A percentile compares a stretch with the other conserved stretches of the same genome.
These are phyloP conservation scores for Sebastes miniatus DNA, from an alignment of 2,797 vertebrate species.

Conservation along the genomic window DNA sequence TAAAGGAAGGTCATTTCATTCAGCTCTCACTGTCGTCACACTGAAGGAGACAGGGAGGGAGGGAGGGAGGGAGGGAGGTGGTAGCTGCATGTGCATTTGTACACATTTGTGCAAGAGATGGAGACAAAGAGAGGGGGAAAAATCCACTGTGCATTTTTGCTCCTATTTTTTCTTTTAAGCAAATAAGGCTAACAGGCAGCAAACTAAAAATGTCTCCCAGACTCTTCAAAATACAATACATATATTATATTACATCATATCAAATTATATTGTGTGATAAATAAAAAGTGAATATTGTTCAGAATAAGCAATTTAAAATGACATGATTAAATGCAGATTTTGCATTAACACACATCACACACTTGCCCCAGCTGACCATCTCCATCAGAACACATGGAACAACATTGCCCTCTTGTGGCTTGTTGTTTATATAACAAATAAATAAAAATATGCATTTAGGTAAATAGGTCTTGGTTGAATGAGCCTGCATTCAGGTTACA, in stretches of 20 bases:
- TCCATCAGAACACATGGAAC: neutral
- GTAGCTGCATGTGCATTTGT: conserved; percentile 11
- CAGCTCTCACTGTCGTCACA: conserved; percentile 70
- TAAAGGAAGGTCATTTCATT: conserved; percentile 77
- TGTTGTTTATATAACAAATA: conserved; percentile 16
- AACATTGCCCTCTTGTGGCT: conserved; percentile 64
- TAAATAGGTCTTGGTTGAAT: conserved; percentile 43
- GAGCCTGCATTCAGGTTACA: conserved; percentile 35
- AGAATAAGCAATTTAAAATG: neutral
- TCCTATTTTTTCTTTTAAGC: neutral
- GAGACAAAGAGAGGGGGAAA: neutral
- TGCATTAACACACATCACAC: neutral
- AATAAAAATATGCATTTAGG: conserved; percentile 26
- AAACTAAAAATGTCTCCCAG: neutral
- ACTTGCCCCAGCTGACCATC: neutral
- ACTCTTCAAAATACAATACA: neutral
- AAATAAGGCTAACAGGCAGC: neutral
- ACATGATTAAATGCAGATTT: conserved; percentile 1
- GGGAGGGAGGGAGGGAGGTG: conserved; percentile 3
- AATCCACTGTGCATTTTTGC: neutral
- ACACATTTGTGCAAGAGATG: conserved; percentile 13
- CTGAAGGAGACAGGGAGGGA: conserved; percentile 49
- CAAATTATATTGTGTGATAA: neutral
- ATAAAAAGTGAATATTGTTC: neutral
- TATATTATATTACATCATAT: neutral